Evolutionary conservation across 2,113 vertebrate species (phyloP).

Genomic region (Casuarius casuarius): DNA sequence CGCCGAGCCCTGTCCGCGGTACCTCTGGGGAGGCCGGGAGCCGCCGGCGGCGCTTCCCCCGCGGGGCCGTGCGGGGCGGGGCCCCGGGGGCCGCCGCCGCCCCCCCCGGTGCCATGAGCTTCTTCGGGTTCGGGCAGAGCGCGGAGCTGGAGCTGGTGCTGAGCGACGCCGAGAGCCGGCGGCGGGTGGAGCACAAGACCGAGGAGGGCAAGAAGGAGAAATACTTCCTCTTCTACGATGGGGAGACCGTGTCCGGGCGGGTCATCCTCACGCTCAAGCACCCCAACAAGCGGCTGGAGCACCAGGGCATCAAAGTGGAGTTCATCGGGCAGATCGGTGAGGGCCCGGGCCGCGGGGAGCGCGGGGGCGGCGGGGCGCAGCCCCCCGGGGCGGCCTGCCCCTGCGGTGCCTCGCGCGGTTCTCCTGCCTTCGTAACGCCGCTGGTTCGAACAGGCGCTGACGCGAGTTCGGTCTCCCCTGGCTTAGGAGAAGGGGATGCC

Average conservation of each 20-base stretch:
- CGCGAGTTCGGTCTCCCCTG: not conserved
- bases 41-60: not conserved
- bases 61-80: not conserved
- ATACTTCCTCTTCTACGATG: slow-evolving; percentile 95
- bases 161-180: slow-evolving; percentile 91
- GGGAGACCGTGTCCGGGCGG: slow-evolving; percentile 93
- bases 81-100: no score
- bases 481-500: not conserved
- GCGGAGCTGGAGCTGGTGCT: slow-evolving; percentile 93
- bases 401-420: no score
- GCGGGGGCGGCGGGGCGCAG: no score
- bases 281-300: slow-evolving; percentile 93
- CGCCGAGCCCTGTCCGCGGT: not conserved
- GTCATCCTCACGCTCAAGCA: slow-evolving; percentile 93
- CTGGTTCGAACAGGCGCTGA: not conserved
- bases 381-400: no score
- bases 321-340: slow-evolving; percentile 97
- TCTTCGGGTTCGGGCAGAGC: slow-evolving; percentile 96
- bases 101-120: slow-evolving; percentile 84
- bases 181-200: slow-evolving; percentile 93
- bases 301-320: slow-evolving; percentile 97
- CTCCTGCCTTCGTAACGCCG: no score
- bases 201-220: slow-evolving; percentile 97
- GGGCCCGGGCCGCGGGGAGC: not conserved
- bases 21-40: not conserved